Evolutionary conservation across 2,888 invertebrate species (phyloP).

Genomic region (Clunio marinus): DNA sequence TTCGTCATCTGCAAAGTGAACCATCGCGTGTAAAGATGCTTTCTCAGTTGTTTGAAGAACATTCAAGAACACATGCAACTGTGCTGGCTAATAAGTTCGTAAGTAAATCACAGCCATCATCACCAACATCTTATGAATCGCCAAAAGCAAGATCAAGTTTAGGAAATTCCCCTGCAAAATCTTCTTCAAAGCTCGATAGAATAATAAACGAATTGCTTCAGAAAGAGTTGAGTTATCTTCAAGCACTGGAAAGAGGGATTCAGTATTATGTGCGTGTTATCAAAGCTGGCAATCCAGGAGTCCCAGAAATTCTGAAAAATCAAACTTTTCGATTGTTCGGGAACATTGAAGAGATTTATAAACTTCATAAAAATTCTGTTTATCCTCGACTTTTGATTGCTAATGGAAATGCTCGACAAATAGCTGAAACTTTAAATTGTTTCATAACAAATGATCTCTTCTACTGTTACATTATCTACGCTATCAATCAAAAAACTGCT

Average conservation of each 20-base stretch:
- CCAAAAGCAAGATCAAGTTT: background rate
- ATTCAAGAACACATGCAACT: background rate
- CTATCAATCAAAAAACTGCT: background rate
- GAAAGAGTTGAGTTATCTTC: background rate
- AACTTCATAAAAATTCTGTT: background rate
- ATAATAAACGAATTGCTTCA: conserved; percentile 1
- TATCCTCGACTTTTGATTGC: background rate
- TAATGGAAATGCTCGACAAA: background rate
- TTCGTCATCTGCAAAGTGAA: background rate
- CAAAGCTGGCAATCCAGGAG: background rate
- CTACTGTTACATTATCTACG: conserved; percentile 18
- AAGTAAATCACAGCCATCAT: background rate
- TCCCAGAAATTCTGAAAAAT: background rate
- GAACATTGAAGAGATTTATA: conserved; percentile 7
- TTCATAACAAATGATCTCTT: background rate
- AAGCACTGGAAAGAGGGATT: background rate
- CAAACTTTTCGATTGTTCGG: conserved; percentile 19
- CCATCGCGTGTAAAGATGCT: background rate
- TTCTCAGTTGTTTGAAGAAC: background rate
- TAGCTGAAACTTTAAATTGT: background rate
- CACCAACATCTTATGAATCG: background rate
- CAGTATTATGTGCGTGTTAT: background rate
- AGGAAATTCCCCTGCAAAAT: background rate
- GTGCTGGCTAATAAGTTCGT: background rate
- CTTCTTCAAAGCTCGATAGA: background rate